Conservation (phyloP, 2,113 vertebrate genomes). For the Apeltes quadracus region DNA sequence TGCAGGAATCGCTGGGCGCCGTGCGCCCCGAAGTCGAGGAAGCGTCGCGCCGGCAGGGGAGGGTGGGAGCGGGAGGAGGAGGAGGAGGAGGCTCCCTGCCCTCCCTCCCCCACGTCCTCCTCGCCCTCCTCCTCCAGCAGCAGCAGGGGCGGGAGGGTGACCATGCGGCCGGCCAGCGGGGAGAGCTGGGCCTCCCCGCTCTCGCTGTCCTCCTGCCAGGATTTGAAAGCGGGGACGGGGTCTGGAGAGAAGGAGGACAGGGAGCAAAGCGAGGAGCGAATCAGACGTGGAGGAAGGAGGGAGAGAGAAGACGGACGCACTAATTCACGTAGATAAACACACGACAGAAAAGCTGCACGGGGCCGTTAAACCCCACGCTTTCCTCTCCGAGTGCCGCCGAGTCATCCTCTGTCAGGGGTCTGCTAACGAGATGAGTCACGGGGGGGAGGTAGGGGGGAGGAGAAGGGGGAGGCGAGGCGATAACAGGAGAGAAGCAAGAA, state of each 20-base stretch:
- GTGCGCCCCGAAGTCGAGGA: slow-evolving; percentile 89
- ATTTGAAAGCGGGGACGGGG: slow-evolving; percentile 93
- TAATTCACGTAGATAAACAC: neutral
- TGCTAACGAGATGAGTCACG: slow-evolving; percentile 25
- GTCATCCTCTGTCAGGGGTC: slow-evolving; percentile 15
- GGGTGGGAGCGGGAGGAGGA: slow-evolving; percentile 81
- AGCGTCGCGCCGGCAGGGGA: slow-evolving; percentile 86
- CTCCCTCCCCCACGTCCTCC: slow-evolving; percentile 79
- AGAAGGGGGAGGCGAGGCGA: slow-evolving; percentile 38
- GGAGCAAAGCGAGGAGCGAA: neutral
- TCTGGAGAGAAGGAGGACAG: slow-evolving; percentile 79
- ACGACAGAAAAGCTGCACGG: neutral
- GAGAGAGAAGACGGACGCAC: neutral
- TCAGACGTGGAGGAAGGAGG: slow-evolving; percentile 35
- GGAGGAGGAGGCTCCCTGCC: slow-evolving; percentile 76
- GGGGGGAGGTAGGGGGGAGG: neutral
- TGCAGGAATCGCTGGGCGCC: slow-evolving; percentile 94
- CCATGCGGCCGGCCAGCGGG: slow-evolving; percentile 95
- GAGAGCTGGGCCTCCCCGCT: slow-evolving; percentile 96
- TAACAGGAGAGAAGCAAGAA: slow-evolving; percentile 16
- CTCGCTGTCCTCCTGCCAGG: slow-evolving; percentile 94
- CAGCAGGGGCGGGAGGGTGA: slow-evolving; percentile 86
- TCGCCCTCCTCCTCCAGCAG: slow-evolving; percentile 86
- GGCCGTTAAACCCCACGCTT: neutral
- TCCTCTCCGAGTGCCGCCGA: slow-evolving; percentile 14